Conservation (phyloP, 2,113 vertebrate genomes). For the Heterotilapia buettikoferi region DNA sequence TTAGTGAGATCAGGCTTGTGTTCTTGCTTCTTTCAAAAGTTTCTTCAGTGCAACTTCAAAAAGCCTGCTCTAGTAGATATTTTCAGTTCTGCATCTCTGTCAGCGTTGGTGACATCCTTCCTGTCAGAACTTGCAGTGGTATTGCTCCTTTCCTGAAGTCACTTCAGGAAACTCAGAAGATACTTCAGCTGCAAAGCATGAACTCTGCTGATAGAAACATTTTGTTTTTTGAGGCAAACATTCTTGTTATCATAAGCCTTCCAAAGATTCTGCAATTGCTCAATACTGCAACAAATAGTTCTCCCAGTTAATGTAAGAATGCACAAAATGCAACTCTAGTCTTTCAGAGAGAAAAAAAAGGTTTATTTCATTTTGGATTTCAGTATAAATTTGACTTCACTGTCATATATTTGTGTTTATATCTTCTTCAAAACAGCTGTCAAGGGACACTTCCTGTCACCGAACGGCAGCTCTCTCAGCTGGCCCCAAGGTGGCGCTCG, state of each 20-base stretch:
- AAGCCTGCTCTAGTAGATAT: neutral
- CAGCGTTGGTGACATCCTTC: neutral
- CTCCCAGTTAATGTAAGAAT: neutral
- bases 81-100: neutral
- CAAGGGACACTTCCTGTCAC: neutral
- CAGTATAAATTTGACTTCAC: neutral
- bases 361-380: constrained; percentile 30
- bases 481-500: constrained; percentile 11
- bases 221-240: accelerated
- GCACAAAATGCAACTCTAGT: neutral
- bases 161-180: accelerated
- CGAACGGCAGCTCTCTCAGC: neutral
- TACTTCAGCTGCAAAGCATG: neutral
- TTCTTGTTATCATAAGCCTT: neutral
- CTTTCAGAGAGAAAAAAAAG: neutral
- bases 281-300: neutral
- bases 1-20: neutral
- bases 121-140: neutral
- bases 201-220: neutral
- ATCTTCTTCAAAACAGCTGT: neutral
- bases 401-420: neutral
- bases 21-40: neutral
- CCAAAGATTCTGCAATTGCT: neutral
- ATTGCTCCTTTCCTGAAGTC: neutral
- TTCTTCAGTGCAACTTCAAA: neutral